Evolutionary conservation across 2,113 vertebrate genomes (phyloP).

Genomic region (Strigops habroptila): DNA sequence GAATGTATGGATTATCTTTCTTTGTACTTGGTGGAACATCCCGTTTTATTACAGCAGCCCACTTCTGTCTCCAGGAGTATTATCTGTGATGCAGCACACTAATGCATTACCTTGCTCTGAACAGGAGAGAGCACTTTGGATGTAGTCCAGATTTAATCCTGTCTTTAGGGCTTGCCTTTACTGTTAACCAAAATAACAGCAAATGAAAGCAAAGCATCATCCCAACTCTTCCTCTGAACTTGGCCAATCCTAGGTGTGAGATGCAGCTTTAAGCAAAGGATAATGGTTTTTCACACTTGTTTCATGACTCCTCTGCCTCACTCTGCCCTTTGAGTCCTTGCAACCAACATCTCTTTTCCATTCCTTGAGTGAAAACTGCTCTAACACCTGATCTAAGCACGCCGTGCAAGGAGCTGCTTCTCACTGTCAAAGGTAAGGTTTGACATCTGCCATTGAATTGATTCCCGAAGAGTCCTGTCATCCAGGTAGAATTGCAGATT

Average conservation of each 20-base stretch:
- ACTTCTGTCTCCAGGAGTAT: neutral
- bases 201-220: neutral
- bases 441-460: rapidly evolving
- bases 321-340: neutral
- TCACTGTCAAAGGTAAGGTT: neutral
- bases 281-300: neutral
- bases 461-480: neutral
- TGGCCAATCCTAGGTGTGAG: neutral
- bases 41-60: neutral
- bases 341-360: neutral
- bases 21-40: neutral
- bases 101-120: slow-evolving; percentile 25
- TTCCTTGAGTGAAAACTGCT: neutral
- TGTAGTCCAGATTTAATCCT: slow-evolving; percentile 20
- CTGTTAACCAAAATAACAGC: neutral
- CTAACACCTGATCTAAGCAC: rapidly evolving
- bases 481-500: neutral
- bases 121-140: slow-evolving; percentile 54
- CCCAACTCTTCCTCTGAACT: neutral
- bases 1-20: neutral
- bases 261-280: neutral
- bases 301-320: neutral
- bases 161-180: neutral
- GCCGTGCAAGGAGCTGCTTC: neutral
- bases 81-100: neutral